Evolutionary conservation across 2,113 vertebrate genomes (phyloP), one percentile per base, ranked within the genome.

Genomic region (Silurus asotus): DNA sequence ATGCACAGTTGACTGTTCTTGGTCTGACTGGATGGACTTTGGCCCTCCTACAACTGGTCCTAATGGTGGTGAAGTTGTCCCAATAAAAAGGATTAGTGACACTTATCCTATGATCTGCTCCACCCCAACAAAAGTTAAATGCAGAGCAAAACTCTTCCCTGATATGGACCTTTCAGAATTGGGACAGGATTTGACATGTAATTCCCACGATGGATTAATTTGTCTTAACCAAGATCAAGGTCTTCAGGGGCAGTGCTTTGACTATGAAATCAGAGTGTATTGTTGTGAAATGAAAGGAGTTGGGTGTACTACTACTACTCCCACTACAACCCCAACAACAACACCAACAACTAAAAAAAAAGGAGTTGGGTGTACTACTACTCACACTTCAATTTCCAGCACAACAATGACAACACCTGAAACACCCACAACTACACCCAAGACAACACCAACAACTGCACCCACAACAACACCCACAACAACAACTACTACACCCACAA

Each of bases 201-300:
- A 92, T 0, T 59, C 83, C 49, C 0, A 80, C 20, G 84, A 89
- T 14, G 91, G 90, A 72, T 78, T 91, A 0, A 88, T 92, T 45
- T 94, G 94, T 65, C 49, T 72, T 56, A 95, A 94, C 65, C 25
- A 85, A 0, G 91, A 94, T 25, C 93, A 94, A 5, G 91, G 87
- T 0, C 19, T 82, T 6, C 77, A 87, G 23, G 48, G 64, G 28
- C 81, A 92, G 49, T 95, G 95, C 56, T 91, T 90, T 81, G 88
- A 91, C 61, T 93, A 93, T 61, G 90, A 93, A 56, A 88, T 93
- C 5, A 67, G 37, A 88, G 88, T 92, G 1, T 79, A 87, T 23
- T 93, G 91, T 64, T 93, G 93, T 86, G 4, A 3, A 1, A 85
- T 86, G 75, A 13, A 25, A 45, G 8, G 17, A 6, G 19, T 37